Evolutionary conservation across 2,888 invertebrate species (phyloP), one percentile per base, ranked within the genome.

Genomic region (Capitulum mitella): DNA sequence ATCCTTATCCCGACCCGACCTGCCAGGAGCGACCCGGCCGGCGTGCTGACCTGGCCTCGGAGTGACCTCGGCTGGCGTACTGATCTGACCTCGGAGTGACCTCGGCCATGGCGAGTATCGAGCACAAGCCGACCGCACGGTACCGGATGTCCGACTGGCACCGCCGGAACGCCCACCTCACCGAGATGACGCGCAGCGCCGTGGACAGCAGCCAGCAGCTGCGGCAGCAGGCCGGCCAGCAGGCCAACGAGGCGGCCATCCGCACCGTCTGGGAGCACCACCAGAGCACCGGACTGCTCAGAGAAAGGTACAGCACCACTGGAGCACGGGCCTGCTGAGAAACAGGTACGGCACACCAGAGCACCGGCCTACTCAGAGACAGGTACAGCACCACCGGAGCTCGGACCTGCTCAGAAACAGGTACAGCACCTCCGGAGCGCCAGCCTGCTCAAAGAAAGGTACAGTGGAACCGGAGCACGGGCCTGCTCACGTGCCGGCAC

Each of bases 151-250:
- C 16, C 22, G 70, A 70, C 37, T 70, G 70, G 70, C 34, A 77
- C 79, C 54, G 46, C 37, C 79, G 78, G 48, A 78, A 34, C 79
- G 29, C 80, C 61, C 84, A 85, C 32, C 86, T 93, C 94, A 94
- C 97, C 82, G 95, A 95, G 87, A 95, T 97, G 95, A 97, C 97
- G 0, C 97, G 97, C 85, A 95, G 97, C 85, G 97, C 97, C 80
- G 89, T 98, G 40, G 94, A 95, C 84, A 97, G 96, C 85, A 97
- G 97, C 86, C 98, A 98, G 97, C 92, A 92, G 16, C 94, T 95
- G 83, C 88, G 98, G 81, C 95, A 97, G 78, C 91, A 92, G 82
- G 92, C 97, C 51, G 96, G 97, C 95, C 92, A 93, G 83, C 89
- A 96, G 82, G 97, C 97, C 26, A 70, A 70, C 26, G 70, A 70